Evolutionary conservation across 2,888 invertebrate genomes (phyloP), one percentile per base, ranked within the genome.

Genomic region (Leptura quadrifasciata): DNA sequence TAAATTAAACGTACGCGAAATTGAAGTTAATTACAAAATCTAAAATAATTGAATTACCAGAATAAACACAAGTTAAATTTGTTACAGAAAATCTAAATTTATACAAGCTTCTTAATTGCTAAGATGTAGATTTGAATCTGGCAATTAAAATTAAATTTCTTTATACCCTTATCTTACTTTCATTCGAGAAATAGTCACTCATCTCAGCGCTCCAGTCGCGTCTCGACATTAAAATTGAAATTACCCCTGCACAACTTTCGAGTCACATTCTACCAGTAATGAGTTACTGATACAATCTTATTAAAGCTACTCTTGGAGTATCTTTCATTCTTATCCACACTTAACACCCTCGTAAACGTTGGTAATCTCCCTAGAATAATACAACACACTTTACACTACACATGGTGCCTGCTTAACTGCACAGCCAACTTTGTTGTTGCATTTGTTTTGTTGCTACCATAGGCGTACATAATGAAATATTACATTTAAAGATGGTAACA

Each of bases 231-330:
- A 84, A 86, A 84, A 85, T 85, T 85, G 85, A 85, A 85, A 85
- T 85, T 84, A 77, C 83, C 83, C 82, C 80, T 72, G 79, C 78
- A 74, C 78, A 76, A 80, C 79, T 81, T 82, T 82, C 80, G 81
- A 80, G 81, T 83, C 83, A 78, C 84, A 85, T 85, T 85, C 84
- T 80, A 80, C 81, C 81, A 75, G 83, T 86, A 86, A 86, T 86
- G 86, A 86, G 86, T 85, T 85, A 85, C 85, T 85, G 86, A 86
- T 86, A 86, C 83, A 84, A 86, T 86, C 86, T 86, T 85, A 85
- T 86, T 86, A 85, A 82, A 83, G 84, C 83, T 57, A 70, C 74
- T 75, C 69, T 55, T 75, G 72, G 84, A 81, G 82, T 84, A 84
- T 85, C 85, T 84, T 82, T 82, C 83, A 84, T 84, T 84, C 85